Evolutionary conservation across 2,888 invertebrate genomes (phyloP), one percentile per base, ranked within the genome.

Genomic region (Vandiemenella viatica): DNA sequence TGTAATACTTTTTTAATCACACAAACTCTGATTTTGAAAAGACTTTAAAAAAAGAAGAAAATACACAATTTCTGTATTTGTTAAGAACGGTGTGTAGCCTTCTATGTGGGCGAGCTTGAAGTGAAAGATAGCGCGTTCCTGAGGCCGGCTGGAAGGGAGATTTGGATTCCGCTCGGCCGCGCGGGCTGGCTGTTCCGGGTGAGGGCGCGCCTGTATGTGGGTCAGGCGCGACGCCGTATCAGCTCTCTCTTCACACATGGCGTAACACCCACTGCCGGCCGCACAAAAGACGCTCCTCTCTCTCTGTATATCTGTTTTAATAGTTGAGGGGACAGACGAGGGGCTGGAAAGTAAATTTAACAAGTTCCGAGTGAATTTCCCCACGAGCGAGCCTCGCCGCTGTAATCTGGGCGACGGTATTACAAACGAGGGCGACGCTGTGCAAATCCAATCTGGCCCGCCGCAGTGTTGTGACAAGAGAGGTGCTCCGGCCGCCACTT

Each of bases 301-400:
- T 32, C 10, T 13, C 7, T 26, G 26, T n/a, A 32, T 32, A 32
- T 32, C 32, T 32, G n/a, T 32, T 32, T 32, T 32, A 32, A 32
- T 32, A 32, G 32, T n/a, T n/a, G n/a, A n/a, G n/a, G n/a, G 32
- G n/a, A n/a, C 32, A n/a, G 32, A 32, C 32, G 32, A 13, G 32
- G 10, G 32, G 13, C 32, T 32, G 44, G 22, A 47, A 44, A 50
- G 47, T 41, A 50, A 48, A 48, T 50, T 52, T 55, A 55, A 54
- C 53, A 52, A 55, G 54, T 56, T 56, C 55, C 55, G 57, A 56
- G 55, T 54, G 54, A 56, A 56, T 55, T 55, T 55, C 53, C 55
- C 54, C 42, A 45, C n/a, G n/a, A n/a, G n/a, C n/a, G n/a, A n/a
- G n/a, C n/a, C n/a, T n/a, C 42, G 43, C 13, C 44, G 8, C 45